Conservation (phyloP, 2,888 invertebrate genomes). For the Trissolcus brochymenae region DNA sequence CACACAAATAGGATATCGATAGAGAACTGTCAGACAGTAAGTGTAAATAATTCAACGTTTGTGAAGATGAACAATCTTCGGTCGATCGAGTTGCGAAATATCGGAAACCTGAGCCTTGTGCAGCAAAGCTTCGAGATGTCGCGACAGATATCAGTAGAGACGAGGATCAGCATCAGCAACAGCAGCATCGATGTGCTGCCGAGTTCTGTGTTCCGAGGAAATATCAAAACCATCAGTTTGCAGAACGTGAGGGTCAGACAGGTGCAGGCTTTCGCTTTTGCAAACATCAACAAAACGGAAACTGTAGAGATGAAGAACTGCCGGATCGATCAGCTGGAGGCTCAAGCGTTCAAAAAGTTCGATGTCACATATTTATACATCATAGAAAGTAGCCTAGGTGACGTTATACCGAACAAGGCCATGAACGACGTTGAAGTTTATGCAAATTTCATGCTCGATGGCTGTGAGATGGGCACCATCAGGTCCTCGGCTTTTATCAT, state of each 20-base stretch:
- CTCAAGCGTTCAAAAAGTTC: slow-evolving; percentile 88
- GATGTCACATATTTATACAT: slow-evolving; percentile 82
- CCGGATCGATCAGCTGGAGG: slow-evolving; percentile 80
- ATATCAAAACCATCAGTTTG: slow-evolving; percentile 83
- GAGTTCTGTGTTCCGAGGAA: slow-evolving; percentile 82
- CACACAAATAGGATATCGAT: slow-evolving; percentile 81
- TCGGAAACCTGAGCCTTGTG: slow-evolving; percentile 81
- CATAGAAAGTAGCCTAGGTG: slow-evolving; percentile 80
- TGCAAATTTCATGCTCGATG: slow-evolving; percentile 82
- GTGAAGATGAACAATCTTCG: slow-evolving; percentile 81
- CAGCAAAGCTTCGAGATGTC: slow-evolving; percentile 71
- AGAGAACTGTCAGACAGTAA: slow-evolving; percentile 79
- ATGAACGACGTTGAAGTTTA: slow-evolving; percentile 86
- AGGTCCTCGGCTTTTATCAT: slow-evolving; percentile 85
- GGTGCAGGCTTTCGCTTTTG: slow-evolving; percentile 85
- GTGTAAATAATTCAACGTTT: slow-evolving; percentile 76
- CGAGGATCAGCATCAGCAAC: slow-evolving; percentile 76
- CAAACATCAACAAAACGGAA: slow-evolving; percentile 82
- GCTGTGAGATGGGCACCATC: slow-evolving; percentile 81
- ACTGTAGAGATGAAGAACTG: slow-evolving; percentile 82
- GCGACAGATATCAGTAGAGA: slow-evolving; percentile 60
- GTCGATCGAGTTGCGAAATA: slow-evolving; percentile 81
- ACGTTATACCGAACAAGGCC: slow-evolving; percentile 82
- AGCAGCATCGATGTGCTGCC: slow-evolving; percentile 76
- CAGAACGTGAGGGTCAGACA: slow-evolving; percentile 80